Percentiles rank a stretch among this genome's conserved stretches.
Conservation (phyloP, 2,797 vertebrate species). For the Adrianichthys oophorus region DNA sequence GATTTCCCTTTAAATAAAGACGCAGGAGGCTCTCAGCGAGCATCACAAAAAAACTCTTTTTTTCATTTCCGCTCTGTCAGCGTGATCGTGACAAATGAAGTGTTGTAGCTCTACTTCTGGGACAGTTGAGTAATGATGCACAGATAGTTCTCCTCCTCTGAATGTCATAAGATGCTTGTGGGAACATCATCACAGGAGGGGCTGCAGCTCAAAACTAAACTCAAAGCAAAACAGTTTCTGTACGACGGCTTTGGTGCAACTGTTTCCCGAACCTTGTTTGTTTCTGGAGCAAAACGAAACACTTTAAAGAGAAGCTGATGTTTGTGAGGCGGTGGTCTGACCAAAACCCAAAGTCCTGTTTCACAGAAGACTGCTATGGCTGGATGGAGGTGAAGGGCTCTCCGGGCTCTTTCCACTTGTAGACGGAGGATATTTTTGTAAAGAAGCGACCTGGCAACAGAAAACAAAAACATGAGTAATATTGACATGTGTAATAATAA, state of each 20-base stretch:
- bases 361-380: slow-evolving; percentile 5
- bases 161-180: slow-evolving; percentile 30
- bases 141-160: slow-evolving; percentile 19
- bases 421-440: slow-evolving; percentile 27
- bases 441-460: slow-evolving; percentile 29
- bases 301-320: neutral
- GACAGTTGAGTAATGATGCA: slow-evolving; percentile 23
- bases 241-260: neutral
- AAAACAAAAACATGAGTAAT: slow-evolving; percentile 18
- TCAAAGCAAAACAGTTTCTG: slow-evolving; percentile 1
- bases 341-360: no score
- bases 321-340: slow-evolving; percentile 20
- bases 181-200: neutral
- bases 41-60: slow-evolving; percentile 26
- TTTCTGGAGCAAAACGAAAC: slow-evolving; percentile 1
- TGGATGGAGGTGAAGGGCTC: neutral
- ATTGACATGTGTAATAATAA: neutral
- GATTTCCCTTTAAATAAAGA: slow-evolving; percentile 32
- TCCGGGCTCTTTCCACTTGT: slow-evolving; percentile 14
- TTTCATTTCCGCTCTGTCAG: slow-evolving; percentile 40
- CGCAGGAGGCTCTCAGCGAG: neutral
- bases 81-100: slow-evolving; percentile 18
- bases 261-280: neutral
- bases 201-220: neutral
- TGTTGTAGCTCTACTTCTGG: slow-evolving; percentile 7